Conservation (phyloP, 2,797 vertebrate species). For the Nyctalus aviator region DNA sequence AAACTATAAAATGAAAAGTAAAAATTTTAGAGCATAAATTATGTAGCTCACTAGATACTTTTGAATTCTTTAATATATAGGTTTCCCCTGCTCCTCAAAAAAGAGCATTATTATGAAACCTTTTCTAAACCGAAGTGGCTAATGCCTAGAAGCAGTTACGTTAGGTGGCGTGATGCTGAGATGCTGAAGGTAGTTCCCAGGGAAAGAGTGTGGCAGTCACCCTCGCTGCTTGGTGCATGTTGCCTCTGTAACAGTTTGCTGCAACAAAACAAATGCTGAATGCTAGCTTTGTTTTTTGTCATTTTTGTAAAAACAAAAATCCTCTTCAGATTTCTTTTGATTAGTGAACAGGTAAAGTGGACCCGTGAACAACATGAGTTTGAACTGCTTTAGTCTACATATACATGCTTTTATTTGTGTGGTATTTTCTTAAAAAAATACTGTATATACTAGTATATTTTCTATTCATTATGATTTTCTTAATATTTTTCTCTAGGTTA, state of each 20-base stretch:
- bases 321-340: neutral
- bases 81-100: neutral
- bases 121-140: neutral
- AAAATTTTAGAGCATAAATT: constrained; percentile 53
- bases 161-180: neutral
- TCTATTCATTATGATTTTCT: neutral
- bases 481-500: neutral
- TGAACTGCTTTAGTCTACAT: neutral
- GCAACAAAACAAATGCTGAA: neutral
- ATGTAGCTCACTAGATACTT: constrained; percentile 2
- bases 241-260: neutral
- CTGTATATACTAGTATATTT: neutral
- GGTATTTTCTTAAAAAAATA: neutral
- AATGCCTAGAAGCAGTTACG: neutral
- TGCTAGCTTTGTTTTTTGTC: neutral
- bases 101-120: neutral
- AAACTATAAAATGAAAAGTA: neutral
- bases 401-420: neutral
- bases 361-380: neutral
- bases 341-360: neutral
- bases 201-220: neutral
- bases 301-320: neutral
- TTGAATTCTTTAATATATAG: neutral
- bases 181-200: neutral
- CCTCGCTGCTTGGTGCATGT: neutral